Evolutionary conservation across 2,797 vertebrate species (phyloP).

Genomic region (Aeoliscus strigatus): DNA sequence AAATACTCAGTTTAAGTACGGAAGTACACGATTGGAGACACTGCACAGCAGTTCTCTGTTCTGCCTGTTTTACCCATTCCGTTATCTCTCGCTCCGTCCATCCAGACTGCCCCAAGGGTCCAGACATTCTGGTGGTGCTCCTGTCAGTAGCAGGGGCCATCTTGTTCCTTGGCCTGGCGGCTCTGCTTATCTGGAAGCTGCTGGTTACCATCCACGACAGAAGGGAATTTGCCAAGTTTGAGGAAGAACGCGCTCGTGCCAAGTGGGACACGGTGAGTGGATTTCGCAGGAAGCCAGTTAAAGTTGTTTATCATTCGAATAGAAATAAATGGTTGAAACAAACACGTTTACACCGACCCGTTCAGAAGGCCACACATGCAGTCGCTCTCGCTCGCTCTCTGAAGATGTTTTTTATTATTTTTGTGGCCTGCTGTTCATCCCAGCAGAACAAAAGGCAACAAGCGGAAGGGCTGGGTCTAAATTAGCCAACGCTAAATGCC

Average conservation of each 20-base stretch:
- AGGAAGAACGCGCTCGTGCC: conserved; percentile 89
- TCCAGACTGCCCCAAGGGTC: conserved; percentile 90
- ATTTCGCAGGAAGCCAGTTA: background rate
- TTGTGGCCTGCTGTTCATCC: conserved; percentile 63
- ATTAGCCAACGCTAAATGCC: conserved; percentile 64
- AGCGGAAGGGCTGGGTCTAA: conserved; percentile 67
- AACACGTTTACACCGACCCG: conserved; percentile 3
- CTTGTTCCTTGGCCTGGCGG: conserved; percentile 84
- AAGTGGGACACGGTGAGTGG: conserved; percentile 94
- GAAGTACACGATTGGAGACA: no score
- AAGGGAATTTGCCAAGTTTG: conserved; percentile 93
- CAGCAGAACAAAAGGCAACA: conserved; percentile 65
- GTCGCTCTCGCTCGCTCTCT: conserved; percentile 20
- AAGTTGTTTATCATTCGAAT: no score
- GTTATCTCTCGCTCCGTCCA: conserved; percentile 25
- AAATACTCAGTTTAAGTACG: no score
- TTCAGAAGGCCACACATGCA: conserved; percentile 52
- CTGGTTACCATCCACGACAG: conserved; percentile 95
- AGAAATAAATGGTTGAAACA: no score
- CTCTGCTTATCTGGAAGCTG: conserved; percentile 96
- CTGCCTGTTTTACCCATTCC: conserved; percentile 5
- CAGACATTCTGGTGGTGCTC: conserved; percentile 88
- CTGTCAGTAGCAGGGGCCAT: conserved; percentile 91
- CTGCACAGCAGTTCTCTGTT: no score
- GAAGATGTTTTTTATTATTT: conserved; percentile 60